Evolutionary conservation across 2,888 invertebrate species (phyloP), one percentile per base, ranked within the genome.

Genomic region (Rhimphoctona megacephalus): DNA sequence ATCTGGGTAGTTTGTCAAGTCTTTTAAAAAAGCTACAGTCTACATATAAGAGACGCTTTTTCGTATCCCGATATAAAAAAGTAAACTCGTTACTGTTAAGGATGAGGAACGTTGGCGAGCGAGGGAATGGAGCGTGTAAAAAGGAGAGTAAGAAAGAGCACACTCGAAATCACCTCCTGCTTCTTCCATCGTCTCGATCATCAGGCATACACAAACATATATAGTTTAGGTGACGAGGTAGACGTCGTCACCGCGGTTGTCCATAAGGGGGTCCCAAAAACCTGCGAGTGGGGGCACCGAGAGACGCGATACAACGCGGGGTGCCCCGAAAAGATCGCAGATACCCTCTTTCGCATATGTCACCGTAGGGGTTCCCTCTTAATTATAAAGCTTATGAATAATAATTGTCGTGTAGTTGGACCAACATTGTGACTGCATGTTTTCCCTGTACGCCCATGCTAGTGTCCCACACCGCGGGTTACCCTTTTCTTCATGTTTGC

Each of bases 371-470:
- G 91, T 87, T 87, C 89, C 85, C 90, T 90, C 91, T 94, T 94
- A 94, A 94, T 94, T 94, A 93, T 93, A 93, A 93, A 93, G 93
- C 93, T 93, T 93, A 92, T 92, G 93, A 93, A 93, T 93, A 93
- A 92, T 93, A 94, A 94, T 94, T 94, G 93, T 93, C 94, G 94
- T 94, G 94, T 94, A 94, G 94, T 94, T 94, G 94, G 91, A 93
- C 93, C 92, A 93, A 94, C 93, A 94, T 94, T 94, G 94, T 94
- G 92, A 92, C 91, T 90, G 90, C 92, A 93, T 94, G 94, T 94
- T 94, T 94, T 93, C 92, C 91, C 92, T 92, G 90, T 90, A 94
- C 94, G 93, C 93, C 94, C 92, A 91, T 91, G 92, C 90, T 91
- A 91, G 87, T 93, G 93, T 94, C 90, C 86, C 81, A 90, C 90